Conservation (phyloP, 1,140 invertebrate species). For the Diachasma alloeum region DNA sequence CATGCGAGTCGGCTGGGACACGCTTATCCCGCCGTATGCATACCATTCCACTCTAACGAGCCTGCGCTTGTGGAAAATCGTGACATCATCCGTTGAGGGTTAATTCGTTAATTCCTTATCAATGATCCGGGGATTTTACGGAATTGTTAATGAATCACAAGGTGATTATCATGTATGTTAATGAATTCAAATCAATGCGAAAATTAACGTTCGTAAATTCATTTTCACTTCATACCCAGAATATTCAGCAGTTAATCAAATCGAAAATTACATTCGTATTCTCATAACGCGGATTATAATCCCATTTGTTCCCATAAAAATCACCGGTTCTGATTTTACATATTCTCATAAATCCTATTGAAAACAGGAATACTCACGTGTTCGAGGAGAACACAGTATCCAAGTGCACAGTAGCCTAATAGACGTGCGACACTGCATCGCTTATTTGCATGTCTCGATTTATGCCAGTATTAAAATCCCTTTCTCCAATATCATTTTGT, state of each 20-base stretch:
- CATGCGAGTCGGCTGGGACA: conserved; percentile 20
- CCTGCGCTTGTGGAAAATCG: neutral
- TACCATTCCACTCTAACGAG: conserved; percentile 21
- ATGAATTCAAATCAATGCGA: neutral
- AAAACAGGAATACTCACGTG: neutral
- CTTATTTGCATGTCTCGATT: conserved; percentile 12
- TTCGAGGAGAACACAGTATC: neutral
- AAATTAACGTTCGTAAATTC: neutral
- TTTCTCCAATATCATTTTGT: conserved; percentile 1
- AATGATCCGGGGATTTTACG: neutral
- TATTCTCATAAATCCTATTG: neutral
- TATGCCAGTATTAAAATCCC: conserved; percentile 11
- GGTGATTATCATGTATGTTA: neutral
- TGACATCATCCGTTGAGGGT: neutral
- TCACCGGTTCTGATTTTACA: neutral
- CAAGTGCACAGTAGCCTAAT: neutral
- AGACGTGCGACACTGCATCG: neutral
- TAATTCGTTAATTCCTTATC: neutral
- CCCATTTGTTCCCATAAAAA: neutral
- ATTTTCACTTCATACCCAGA: neutral
- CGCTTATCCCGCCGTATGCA: neutral
- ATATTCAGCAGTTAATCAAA: too few species aligned
- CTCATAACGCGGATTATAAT: too few species aligned
- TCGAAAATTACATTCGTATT: too few species aligned
- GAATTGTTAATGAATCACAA: neutral